Base-by-base conservation (phyloP, 2,113 vertebrate genomes). In the Lynx canadensis region DNA sequence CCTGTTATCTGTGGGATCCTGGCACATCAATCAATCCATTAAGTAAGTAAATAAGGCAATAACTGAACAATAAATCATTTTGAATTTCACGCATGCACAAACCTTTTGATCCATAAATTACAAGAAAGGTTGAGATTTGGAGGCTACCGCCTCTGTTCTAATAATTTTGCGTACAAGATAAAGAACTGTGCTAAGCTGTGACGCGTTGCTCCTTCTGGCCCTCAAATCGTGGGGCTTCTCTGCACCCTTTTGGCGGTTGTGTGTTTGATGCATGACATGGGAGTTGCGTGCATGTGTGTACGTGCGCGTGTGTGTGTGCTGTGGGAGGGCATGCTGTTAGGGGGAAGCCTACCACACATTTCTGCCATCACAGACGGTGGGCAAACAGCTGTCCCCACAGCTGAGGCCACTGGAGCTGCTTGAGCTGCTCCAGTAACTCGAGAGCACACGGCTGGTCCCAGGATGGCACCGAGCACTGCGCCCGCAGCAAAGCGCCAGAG, bases 371-470 rank as follows among this genome's bases (percentile, higher is more conserved):
- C 91, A 97, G 97, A 97, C 81, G 78, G 79, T 98, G 97, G 91
- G 83, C 95, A 97, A 99, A 98, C 96, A 98, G 97, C 97, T 98
- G 98, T 97, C 89, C 98, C 97, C 97, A 94, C 98, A 98, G 97
- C 96, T 99, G 98, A 98, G 98, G 93, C 97, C 97, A 97, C 97
- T 95, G 92, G 97, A 97, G 92, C 60, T 97, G 96, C 89, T 29
- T 2, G 7, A n/a, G 33, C 74, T 97, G 96, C 97, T 97, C 92
- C 92, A 95, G 95, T 98, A 98, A 98, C 95, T 94, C 0, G 15
- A 96, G 98, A 98, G 95, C 66, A 23, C 74, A 31, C 83, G 97
- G 97, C 74, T 92, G 97, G 91, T 85, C 96, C 93, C 97, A 96
- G 97, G 97, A 96, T 98, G 97, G 87, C 92, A 86, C 50, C 73